phyloP scores from a whole-genome alignment of 2,797 vertebrate genomes.

The Sphaeramia orbicularis region DNA sequence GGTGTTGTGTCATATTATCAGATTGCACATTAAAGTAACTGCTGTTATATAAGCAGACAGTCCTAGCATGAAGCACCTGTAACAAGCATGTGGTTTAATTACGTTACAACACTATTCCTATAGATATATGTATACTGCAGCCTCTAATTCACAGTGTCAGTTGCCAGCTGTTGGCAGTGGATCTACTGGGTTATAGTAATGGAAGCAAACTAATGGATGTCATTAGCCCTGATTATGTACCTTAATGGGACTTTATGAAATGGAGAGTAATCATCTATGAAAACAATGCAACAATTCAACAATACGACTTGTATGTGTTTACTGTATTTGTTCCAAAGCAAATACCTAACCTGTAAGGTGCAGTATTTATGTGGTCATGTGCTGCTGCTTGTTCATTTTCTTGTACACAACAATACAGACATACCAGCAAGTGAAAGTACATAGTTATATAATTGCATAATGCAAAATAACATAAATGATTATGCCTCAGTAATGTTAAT shows the following conservation, averaged over 20 bases:
- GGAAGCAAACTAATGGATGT: conserved; percentile 24
- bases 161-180: conserved; percentile 40
- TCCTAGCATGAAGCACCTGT: background rate
- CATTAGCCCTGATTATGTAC: conserved; percentile 31
- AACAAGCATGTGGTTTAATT: background rate
- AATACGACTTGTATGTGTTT: background rate
- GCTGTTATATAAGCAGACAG: background rate
- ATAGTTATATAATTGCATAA: too few relatives aligned
- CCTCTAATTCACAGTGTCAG: conserved; percentile 19
- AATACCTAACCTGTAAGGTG: background rate
- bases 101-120: background rate
- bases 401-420: too few relatives aligned
- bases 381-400: too few relatives aligned
- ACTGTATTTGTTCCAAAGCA: background rate
- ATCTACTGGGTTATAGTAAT: conserved; percentile 24
- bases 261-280: background rate
- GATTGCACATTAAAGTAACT: background rate
- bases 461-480: too few relatives aligned
- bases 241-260: conserved; percentile 8
- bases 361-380: too few relatives aligned
- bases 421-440: too few relatives aligned
- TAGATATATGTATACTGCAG: conserved; percentile 25
- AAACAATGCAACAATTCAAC: background rate
- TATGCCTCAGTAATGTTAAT: too few relatives aligned
- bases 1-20: background rate